Evolutionary conservation across 2,797 vertebrate species (phyloP), one percentile per base, ranked within the genome.

Genomic region (Leptoclinus maculatus): DNA sequence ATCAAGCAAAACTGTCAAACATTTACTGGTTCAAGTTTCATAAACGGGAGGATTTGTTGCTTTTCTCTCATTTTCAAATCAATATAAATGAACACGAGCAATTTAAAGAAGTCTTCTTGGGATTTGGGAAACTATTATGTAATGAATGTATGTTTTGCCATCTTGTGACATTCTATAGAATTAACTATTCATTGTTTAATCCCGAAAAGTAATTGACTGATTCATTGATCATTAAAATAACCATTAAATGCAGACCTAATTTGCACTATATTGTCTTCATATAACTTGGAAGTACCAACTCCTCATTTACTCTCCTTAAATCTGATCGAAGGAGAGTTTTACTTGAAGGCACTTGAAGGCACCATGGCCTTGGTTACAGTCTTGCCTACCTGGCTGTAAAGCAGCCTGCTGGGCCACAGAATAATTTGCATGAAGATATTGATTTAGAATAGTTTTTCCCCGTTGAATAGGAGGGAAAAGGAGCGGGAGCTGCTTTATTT

Each of bases 371-470:
- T 76, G 36, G 36, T 83, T 87, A 64, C 74, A 87, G 72, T 82
- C 54, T 32, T 57, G 59, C 68, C 75, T 84, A 89, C 81, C 87
- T 89, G 82, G 51, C 66, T 66, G 36, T 66, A 41, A 45, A 74
- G 70, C 73, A 79, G 84, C 39, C 67, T 80, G 79, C 80, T 81
- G 64, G 71, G 71, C 75, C 62, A 51, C 80, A 69, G 23, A 65
- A 71, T 79, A 38, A 90, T 92, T 89, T 90, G 85, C 88, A 89
- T 90, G 84, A 12, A 81, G 79, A 84, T 88, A 89, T 88, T 88
- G 84, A 90, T 91, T 87, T 79, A 54, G 70, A 83, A 87, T 88
- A 85, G 84, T 92, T 89, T 89, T 78, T 78, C 69, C 60, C 41
- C 36, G 0, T 17, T 92, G 82, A 92, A 89, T 79, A 67, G 80